Evolutionary conservation across 2,113 vertebrate genomes (phyloP).

Genomic region (Ochotona curzoniae): DNA sequence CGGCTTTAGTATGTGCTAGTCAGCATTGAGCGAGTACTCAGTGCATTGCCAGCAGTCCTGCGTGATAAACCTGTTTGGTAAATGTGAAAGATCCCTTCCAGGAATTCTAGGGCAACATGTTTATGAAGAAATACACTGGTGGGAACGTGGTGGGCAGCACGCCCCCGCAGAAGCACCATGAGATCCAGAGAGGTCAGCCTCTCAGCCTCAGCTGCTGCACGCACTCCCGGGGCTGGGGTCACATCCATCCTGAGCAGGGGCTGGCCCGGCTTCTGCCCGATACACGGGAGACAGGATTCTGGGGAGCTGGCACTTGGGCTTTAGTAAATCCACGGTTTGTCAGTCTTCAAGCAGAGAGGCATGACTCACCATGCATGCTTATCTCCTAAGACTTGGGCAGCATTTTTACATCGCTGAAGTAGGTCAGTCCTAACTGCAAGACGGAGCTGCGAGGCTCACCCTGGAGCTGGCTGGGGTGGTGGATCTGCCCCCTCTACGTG

Average conservation of each 20-base stretch:
- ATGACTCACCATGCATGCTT: neutral
- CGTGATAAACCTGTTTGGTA: neutral
- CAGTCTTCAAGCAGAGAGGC: neutral
- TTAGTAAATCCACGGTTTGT: neutral
- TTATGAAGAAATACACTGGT: neutral
- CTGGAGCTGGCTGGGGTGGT: neutral
- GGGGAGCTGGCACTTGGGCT: neutral
- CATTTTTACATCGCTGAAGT: neutral
- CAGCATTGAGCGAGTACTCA: neutral
- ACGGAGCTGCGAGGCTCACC: neutral
- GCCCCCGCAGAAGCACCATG: rapidly evolving
- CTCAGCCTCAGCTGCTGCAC: neutral
- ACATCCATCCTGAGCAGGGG: neutral
- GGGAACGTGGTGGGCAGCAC: neutral
- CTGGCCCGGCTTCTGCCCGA: neutral
- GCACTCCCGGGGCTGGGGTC: neutral
- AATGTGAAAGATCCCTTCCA: neutral
- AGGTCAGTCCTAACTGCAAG: neutral
- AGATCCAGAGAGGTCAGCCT: neutral
- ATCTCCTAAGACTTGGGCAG: neutral
- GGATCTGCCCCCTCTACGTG: neutral
- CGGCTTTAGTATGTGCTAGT: neutral
- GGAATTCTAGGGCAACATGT: neutral
- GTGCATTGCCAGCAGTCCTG: neutral
- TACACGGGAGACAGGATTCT: neutral